Conservation (phyloP, 23 tunicate species). For the Pegea sp. region DNA sequence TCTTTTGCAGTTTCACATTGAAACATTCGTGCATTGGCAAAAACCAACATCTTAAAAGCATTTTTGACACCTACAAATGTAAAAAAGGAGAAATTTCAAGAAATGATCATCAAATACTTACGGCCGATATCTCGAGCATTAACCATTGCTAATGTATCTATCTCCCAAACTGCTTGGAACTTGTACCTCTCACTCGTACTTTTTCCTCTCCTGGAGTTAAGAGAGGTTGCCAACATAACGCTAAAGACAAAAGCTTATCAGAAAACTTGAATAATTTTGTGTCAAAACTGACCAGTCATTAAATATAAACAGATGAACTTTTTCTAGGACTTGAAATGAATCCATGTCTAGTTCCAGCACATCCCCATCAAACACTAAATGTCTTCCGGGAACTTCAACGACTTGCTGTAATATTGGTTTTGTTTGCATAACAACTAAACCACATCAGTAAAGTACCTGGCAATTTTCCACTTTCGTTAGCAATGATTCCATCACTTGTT, state of each 20-base stretch:
- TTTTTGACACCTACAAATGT: conserved; percentile 39
- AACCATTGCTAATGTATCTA: conserved; percentile 66
- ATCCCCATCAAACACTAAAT: conserved; percentile 89
- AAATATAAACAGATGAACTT: conserved; percentile 85
- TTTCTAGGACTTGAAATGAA: conserved; percentile 33
- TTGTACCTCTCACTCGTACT: conserved; percentile 30
- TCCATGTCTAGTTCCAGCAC: conserved; percentile 62
- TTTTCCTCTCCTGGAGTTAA: conserved; percentile 20
- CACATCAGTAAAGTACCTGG: conserved; percentile 6
- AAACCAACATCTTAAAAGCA: conserved; percentile 62
- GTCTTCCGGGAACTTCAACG: conserved; percentile 36
- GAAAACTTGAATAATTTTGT: not conserved
- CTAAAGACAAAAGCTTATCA: conserved; percentile 6
- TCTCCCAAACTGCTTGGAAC: conserved; percentile 27
- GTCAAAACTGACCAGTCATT: conserved; percentile 50
- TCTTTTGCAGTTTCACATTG: conserved; percentile 81
- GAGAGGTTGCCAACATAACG: conserved; percentile 60
- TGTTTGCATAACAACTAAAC: not conserved
- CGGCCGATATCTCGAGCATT: conserved; percentile 85
- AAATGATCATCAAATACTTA: conserved; percentile 6
- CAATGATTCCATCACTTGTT: conserved; percentile 71
- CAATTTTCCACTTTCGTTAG: conserved; percentile 71
- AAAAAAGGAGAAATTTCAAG: not conserved
- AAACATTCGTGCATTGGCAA: conserved; percentile 82
- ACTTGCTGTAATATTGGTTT: conserved; percentile 8